A percentile compares a stretch with the other conserved stretches of the same genome.
These are phyloP conservation scores for Anguilla pacifica DNA, from an alignment of 2,797 vertebrate species.

Conservation along the genomic window DNA sequence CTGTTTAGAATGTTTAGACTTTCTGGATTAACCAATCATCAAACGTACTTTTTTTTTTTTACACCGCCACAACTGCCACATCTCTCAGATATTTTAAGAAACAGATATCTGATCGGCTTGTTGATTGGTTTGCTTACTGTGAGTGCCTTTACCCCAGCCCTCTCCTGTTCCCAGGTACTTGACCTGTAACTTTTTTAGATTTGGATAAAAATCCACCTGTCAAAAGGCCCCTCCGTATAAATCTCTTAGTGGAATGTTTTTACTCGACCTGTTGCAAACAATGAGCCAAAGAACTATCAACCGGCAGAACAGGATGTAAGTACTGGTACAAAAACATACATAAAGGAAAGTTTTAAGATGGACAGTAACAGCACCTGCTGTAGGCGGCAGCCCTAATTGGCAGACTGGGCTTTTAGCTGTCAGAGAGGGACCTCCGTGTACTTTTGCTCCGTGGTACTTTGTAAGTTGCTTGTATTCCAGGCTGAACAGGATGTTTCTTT, in stretches of 20 bases:
- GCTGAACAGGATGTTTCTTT: neutral
- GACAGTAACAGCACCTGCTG: neutral
- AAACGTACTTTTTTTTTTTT: neutral
- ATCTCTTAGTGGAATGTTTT: neutral
- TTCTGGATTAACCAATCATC: too few relatives aligned
- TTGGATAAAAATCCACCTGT: constrained; percentile 20
- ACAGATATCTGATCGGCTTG: neutral
- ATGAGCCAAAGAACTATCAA: constrained; percentile 1
- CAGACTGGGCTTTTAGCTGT: constrained; percentile 8
- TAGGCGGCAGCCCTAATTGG: neutral
- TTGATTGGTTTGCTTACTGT: neutral
- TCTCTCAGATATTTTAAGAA: neutral
- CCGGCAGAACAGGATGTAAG: neutral
- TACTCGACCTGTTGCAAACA: neutral
- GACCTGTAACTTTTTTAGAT: constrained; percentile 8
- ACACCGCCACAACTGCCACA: neutral
- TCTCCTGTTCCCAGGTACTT: neutral
- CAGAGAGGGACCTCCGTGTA: neutral
- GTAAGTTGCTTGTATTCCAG: constrained; percentile 14
- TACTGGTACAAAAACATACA: constrained; percentile 10
- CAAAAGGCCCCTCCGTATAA: neutral
- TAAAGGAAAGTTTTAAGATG: neutral
- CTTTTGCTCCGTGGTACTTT: constrained; percentile 1
- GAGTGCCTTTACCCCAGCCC: neutral
- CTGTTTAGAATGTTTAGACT: neutral